Evolutionary conservation across 2,797 vertebrate genomes (phyloP).

Genomic region (Lepilemur septentrionalis): DNA sequence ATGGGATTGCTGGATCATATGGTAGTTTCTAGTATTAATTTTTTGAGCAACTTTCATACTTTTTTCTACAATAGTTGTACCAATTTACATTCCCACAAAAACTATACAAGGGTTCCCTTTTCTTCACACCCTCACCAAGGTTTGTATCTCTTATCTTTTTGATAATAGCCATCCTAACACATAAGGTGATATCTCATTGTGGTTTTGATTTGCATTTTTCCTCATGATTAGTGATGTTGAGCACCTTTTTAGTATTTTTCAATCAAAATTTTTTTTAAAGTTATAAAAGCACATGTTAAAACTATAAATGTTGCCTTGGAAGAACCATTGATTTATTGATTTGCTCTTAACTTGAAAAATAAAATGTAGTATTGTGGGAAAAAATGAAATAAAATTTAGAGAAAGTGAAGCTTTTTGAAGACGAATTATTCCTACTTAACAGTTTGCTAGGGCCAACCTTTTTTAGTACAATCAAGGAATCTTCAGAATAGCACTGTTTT

Average conservation of each 20-base stretch:
- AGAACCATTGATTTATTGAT: conserved; percentile 11
- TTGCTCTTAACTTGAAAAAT: background rate
- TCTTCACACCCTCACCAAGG: background rate
- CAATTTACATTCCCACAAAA: background rate
- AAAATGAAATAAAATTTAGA: conserved; percentile 14
- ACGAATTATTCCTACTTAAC: background rate
- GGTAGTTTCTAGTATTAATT: background rate
- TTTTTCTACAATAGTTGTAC: background rate
- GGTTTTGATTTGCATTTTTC: background rate
- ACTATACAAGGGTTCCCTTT: background rate
- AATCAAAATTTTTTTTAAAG: background rate
- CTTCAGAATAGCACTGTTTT: background rate
- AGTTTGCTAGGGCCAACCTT: background rate
- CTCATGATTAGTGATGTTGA: background rate
- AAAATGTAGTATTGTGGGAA: background rate
- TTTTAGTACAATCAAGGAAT: background rate
- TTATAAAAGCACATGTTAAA: background rate
- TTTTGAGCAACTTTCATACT: background rate
- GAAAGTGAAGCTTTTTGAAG: background rate
- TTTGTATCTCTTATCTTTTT: background rate
- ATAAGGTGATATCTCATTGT: background rate
- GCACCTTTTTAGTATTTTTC: background rate
- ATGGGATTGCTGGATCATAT: background rate
- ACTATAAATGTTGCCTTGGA: background rate
- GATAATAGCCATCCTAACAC: background rate